Base-by-base conservation (phyloP, 2,113 vertebrate genomes). In the Megalops atlanticus region DNA sequence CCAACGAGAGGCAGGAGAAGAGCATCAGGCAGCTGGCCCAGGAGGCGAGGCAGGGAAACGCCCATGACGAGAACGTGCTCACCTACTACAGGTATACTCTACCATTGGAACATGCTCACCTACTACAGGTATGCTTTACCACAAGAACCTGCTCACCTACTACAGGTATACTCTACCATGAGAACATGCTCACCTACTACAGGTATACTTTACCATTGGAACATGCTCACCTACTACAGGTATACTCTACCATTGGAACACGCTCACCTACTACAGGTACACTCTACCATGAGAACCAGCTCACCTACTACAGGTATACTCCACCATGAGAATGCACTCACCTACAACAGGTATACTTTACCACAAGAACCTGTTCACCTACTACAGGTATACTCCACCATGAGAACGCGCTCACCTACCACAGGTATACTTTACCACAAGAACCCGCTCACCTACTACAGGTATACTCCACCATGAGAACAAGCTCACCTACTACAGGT, bases 21-120 rank as follows among this genome's bases (percentile, higher is more conserved):
- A 94, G 97, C 69, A 96, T 99, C 90, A 89, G 96, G 43, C 96
- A 97, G 89, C 92, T 99, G 87, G 96, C 98, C 0, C 96, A 98
- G 91, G 97, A 98, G 89, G 97, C 97, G 0, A 90, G 97, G 78
- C 97, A 97, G 2, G 97, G 97, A 39, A 99, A 99, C 0, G 93
- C 93, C 31, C 97, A 99, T 0, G 98, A 99, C 0, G 97, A 98
- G 90, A 99, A 97, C 0, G 95, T 99, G 82, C 93, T 99, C 81
- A 98, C 96, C 38, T 99, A 99, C 88, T 99, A 99, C 91, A 96
- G 98, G 98, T 99, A 89, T 69, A 33, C 45, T 74, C 4, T 31
- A 15, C 31, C 43, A 45, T 14, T n/a, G n/a, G n/a, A 45, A 45
- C 43, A 45, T 45, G 16, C 69, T 15, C 18, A 11, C n/a, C 31